These are phyloP conservation scores for Hypsibius dujardini DNA, from an alignment of 1,140 invertebrate species.

Conservation along the genomic window DNA sequence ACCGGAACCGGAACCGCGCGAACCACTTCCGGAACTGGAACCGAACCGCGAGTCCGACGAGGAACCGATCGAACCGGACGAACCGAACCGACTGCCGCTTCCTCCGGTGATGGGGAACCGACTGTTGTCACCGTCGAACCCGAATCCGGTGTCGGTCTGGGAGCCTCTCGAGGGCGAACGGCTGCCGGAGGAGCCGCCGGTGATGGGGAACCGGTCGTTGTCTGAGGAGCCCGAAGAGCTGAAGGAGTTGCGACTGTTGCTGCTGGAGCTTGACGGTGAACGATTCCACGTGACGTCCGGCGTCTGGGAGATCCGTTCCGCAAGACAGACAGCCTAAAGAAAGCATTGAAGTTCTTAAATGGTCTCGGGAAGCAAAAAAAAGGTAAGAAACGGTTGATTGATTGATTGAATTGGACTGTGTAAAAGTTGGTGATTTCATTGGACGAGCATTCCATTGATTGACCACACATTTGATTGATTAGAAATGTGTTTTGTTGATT, in stretches of 20 bases:
- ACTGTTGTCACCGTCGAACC: background rate
- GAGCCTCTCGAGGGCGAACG: background rate
- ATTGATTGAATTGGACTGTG: too few relatives aligned
- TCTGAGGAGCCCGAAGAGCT: background rate
- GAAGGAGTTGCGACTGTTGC: background rate
- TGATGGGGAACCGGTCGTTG: background rate
- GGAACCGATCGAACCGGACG: background rate
- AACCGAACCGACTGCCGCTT: background rate
- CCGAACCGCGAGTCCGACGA: background rate
- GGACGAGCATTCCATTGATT: too few relatives aligned
- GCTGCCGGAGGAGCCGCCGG: background rate
- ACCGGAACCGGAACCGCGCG: background rate
- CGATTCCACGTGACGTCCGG: too few relatives aligned
- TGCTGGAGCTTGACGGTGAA: background rate
- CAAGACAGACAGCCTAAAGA: too few relatives aligned
- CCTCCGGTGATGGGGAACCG: background rate
- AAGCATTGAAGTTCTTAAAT: too few relatives aligned
- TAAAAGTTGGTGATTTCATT: too few relatives aligned
- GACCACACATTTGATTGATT: too few relatives aligned
- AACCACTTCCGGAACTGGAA: background rate
- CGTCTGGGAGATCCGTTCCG: too few relatives aligned
- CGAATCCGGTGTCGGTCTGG: background rate
- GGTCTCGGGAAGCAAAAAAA: too few relatives aligned
- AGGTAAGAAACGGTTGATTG: too few relatives aligned
- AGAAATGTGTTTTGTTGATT: too few relatives aligned